Evolutionary conservation across 2,888 invertebrate species (phyloP).

Genomic region (Strigamia crassipes): DNA sequence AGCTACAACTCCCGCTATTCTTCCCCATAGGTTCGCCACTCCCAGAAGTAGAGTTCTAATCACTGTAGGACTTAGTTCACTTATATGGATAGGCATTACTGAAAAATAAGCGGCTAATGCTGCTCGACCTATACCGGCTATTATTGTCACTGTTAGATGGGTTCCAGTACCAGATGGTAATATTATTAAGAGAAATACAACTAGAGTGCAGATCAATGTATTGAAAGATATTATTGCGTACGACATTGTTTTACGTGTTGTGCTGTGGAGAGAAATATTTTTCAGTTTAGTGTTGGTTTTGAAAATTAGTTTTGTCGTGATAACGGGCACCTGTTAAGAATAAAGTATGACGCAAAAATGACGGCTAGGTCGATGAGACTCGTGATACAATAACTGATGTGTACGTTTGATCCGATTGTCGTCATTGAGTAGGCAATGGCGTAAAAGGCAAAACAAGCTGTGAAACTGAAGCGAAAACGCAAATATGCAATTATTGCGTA

Average conservation of each 20-base stretch:
- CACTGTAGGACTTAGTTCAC: conserved; percentile 5
- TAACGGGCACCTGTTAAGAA: neutral
- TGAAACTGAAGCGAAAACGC: neutral
- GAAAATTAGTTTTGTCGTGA: neutral
- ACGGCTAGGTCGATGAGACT: conserved; percentile 1
- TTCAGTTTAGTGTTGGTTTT: neutral
- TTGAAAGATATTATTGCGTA: neutral
- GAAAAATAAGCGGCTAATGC: neutral
- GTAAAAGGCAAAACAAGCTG: neutral
- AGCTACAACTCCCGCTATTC: conserved; percentile 62
- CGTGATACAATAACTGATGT: neutral
- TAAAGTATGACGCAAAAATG: neutral
- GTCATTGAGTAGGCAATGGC: conserved; percentile 6
- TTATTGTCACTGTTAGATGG: neutral
- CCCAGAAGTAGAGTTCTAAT: conserved; percentile 55
- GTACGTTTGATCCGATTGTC: neutral
- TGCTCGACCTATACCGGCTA: conserved; percentile 1
- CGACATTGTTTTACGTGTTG: neutral
- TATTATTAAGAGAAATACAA: neutral
- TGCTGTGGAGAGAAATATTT: neutral
- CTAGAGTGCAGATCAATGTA: neutral
- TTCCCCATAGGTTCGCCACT: conserved; percentile 61
- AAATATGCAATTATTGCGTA: no score
- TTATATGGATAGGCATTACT: neutral
- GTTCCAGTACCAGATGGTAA: neutral